Evolutionary conservation across 2,797 vertebrate species (phyloP).

Genomic region (Peromyscus nudipes): DNA sequence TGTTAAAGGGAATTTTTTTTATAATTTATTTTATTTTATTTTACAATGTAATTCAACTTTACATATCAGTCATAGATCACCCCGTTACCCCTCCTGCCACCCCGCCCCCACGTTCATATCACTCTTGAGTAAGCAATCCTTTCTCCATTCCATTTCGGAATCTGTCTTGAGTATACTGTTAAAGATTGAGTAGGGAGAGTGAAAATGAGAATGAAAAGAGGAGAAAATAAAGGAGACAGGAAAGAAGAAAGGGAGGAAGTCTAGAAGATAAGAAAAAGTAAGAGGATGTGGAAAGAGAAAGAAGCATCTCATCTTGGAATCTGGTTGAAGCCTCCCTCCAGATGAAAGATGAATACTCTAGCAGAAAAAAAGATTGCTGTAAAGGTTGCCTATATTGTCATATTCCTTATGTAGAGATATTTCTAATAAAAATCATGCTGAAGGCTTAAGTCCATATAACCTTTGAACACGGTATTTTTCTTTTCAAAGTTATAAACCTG

Average conservation of each 20-base stretch:
- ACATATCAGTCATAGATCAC: too few relatives aligned
- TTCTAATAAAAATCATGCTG: background rate
- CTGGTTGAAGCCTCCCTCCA: background rate
- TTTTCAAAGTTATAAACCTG: background rate
- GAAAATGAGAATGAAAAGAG: background rate
- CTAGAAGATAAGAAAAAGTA: background rate
- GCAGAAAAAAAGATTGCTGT: background rate
- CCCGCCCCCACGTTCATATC: too few relatives aligned
- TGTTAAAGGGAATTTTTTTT: background rate
- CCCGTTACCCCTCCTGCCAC: too few relatives aligned
- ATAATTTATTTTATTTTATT: too few relatives aligned
- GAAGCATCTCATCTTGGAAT: background rate
- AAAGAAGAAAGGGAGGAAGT: background rate
- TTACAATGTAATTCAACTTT: too few relatives aligned
- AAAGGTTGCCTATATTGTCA: background rate
- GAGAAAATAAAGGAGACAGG: background rate
- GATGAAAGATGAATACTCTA: background rate
- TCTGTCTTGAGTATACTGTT: background rate
- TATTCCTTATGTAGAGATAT: background rate
- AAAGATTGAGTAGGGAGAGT: conserved; percentile 3
- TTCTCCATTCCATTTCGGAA: background rate
- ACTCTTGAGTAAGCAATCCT: background rate
- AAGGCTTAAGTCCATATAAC: background rate
- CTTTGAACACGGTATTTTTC: background rate
- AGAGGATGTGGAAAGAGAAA: background rate